Conservation (phyloP, 1,140 invertebrate genomes). For the Aphelinus certus region DNA sequence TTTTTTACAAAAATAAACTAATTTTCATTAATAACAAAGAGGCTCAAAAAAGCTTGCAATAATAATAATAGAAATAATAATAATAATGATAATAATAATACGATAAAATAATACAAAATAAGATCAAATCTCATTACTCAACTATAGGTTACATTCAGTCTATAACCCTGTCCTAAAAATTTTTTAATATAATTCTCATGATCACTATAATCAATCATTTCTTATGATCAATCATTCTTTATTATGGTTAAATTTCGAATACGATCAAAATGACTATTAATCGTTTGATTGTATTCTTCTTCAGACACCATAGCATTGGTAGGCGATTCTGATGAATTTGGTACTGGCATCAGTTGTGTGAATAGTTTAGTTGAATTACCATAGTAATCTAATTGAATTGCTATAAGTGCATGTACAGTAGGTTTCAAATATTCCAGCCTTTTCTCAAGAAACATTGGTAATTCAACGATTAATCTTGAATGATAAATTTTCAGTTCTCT, state of each 20-base stretch:
- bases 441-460: slow-evolving; percentile 59
- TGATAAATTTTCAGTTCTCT: slow-evolving; percentile 60
- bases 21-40: neutral
- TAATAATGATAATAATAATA: neutral
- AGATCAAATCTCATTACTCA: no score
- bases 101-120: neutral
- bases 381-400: slow-evolving; percentile 64
- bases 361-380: slow-evolving; percentile 61
- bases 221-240: slow-evolving; percentile 20
- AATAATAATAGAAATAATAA: no score
- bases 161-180: neutral
- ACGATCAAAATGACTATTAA: slow-evolving; percentile 42
- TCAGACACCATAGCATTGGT: slow-evolving; percentile 50
- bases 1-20: slow-evolving; percentile 19
- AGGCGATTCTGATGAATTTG: slow-evolving; percentile 47
- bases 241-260: slow-evolving; percentile 30
- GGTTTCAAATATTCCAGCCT: slow-evolving; percentile 60
- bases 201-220: neutral
- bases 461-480: slow-evolving; percentile 51
- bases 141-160: no score
- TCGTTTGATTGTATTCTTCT: slow-evolving; percentile 50
- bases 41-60: no score
- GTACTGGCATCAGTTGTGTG: slow-evolving; percentile 56
- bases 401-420: slow-evolving; percentile 61
- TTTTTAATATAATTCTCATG: neutral